Base-by-base conservation (phyloP, 2,888 invertebrate species). In the Nebria brevicollis region DNA sequence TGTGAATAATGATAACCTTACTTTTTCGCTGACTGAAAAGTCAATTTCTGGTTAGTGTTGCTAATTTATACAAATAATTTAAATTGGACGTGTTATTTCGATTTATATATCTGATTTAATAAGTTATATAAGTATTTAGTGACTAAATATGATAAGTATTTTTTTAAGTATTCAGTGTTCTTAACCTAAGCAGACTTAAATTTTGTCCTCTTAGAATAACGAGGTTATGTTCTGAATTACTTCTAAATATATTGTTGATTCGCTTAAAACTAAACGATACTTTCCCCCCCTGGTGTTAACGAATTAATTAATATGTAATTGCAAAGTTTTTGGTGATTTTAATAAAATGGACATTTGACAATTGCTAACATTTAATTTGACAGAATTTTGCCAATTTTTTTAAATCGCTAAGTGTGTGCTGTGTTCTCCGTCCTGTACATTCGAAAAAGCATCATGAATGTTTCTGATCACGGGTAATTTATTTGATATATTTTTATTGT, bases 401-500 rank as follows among this genome's bases (percentile, higher is more conserved):
- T 75, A 75, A 75, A 25, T 72, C 66, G 77, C 77, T 77, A 72
- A 81, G 81, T 81, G 76, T 81, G 81, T 80, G 81, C 77, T 83
- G 83, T 84, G 84, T 81, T 54, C 25, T 76, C 83, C 81, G 83
- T 82, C 79, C 82, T 81, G 72, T 83, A 82, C 82, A 83, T 82
- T 54, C 84, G 77, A 83, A 78, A 82, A 83, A 84, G 84, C 89
- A 91, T 88, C 88, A 94, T 94, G 94, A 94, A 94, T 91, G 93
- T 94, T 89, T 94, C 94, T 86, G 94, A 94, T 91, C 94, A 94
- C 91, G 94, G 94, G 94, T 94, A 94, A 94, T 85, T 54, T 20
- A 72, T 20, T 42, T 76, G 34, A 34, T 11, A 26, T 43, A 68
- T 76, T 73, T 43, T 20, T 77, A 34, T 13, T 54, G 54, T 54